Evolutionary conservation across 2,888 invertebrate genomes (phyloP), one percentile per base, ranked within the genome.

Genomic region (Pelosia muscerda): DNA sequence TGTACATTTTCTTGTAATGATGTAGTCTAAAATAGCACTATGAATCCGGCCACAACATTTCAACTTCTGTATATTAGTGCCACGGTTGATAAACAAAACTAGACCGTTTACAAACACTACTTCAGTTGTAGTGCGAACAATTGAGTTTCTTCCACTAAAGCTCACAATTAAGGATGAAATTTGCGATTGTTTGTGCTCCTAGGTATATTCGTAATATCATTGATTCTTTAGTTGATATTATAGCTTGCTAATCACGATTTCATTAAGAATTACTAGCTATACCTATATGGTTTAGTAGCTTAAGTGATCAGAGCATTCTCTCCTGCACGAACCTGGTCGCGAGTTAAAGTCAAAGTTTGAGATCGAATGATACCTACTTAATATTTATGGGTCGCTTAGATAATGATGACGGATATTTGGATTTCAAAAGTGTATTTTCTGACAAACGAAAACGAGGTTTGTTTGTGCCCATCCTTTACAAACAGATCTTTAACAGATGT

Each of bases 41-140:
- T 28, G 57, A n/a, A n/a, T 28, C 57, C 22, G 57, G 31, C 22
- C 22, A 57, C 31, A 28, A 57, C 19, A 57, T 57, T 28, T 57
- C 22, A 59, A 59, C 34, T 23, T 15, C 59, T 23, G 15, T 59
- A 34, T 13, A 59, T 34, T 34, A 58, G 11, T 58, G 13, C 31
- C 13, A 10, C n/a, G 8, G 13, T 59, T 23, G 34, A 34, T 11
- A 8, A 59, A 59, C 59, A 55, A 22, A 10, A 23, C 25, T 25
- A 55, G 54, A 55, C 54, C 28, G 38, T 38, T 59, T 34, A 59
- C 59, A 59, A 55, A 55, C 13, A 25, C 25, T 22, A 55, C 23
- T 55, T 55, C 25, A 55, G 23, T 13, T 55, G 23, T 25, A 25
- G 54, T 25, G 11, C 54, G 13, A 55, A 55, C 25, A 22, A 23